Percentiles rank a stretch among this genome's conserved stretches.
Conservation (phyloP, 2,888 invertebrate species). For the Norana najaformis region DNA sequence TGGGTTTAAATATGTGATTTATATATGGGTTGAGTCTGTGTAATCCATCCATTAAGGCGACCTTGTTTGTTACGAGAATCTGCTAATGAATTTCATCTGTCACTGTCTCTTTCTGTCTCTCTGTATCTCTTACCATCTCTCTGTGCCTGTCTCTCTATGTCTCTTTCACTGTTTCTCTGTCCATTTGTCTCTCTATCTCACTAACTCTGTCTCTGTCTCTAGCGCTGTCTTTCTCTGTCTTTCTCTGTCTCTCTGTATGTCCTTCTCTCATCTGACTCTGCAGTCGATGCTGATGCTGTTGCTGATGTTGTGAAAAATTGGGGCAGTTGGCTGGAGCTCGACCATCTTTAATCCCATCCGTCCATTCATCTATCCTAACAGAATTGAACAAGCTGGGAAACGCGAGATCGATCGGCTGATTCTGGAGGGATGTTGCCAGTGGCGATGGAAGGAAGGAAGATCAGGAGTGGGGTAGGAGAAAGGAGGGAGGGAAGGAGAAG, state of each 20-base stretch:
- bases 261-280: not conserved
- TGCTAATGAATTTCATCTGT: too few species aligned
- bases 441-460: not conserved
- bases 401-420: not conserved
- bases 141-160: too few species aligned
- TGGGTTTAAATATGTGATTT: too few species aligned
- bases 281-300: not conserved
- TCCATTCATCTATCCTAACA: constrained; percentile 13
- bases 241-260: not conserved
- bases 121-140: too few species aligned
- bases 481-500: not conserved
- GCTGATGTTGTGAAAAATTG: constrained; percentile 1
- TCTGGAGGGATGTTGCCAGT: not conserved
- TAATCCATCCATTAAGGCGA: too few species aligned
- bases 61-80: too few species aligned
- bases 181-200: not conserved
- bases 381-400: not conserved
- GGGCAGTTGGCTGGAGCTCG: not conserved
- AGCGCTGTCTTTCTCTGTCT: not conserved
- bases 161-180: not conserved
- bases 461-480: too few species aligned
- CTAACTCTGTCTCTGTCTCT: not conserved
- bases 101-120: too few species aligned
- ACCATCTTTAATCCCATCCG: constrained; percentile 5
- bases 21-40: too few species aligned